Base-by-base conservation (phyloP, 1,140 invertebrate genomes). In the Ceratina japonica region DNA sequence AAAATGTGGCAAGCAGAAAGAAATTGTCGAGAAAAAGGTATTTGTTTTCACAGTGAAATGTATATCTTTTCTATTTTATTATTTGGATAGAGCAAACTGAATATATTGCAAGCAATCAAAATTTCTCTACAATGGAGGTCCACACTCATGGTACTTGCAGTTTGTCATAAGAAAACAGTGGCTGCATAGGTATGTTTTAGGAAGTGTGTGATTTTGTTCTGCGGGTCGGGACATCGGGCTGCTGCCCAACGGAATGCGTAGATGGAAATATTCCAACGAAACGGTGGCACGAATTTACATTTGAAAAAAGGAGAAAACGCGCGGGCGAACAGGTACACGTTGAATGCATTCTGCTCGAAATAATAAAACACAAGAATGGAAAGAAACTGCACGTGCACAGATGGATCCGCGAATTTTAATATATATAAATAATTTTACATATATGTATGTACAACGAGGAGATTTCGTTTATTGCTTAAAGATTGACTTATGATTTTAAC, bases 181-280 rank as follows among this genome's bases (percentile, higher is more conserved):
- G 64, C 15, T 3, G 65, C 49, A 68, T 52, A 69, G n/a, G 13
- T 31, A 69, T 27, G 13, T 31, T 69, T 51, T 22, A 22, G 0
- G 49, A 8, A 44, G 37, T 20, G 2, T 16, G 44, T 52, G 24
- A 31, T 31, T 66, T 31, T 31, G 18, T 68, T 24, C 27, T n/a
- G 0, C 8, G 66, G 10, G n/a, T 20, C 22, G 10, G 4, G 49
- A 8, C 18, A 56, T 69, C 49, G 52, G 24, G 52, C 20, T 18
- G 18, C 37, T 7, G 31, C 24, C 1, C 52, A 22, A 69, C 27
- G 51, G 24, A 51, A 68, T 44, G 22, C 3, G 8, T 52, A 8
- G 49, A 68, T 24, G 49, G 49, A 24, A 68, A 68, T 68, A 27
- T 69, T 56, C 54, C 18, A 20, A n/a, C 24, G 51, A 69, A 56